These are phyloP conservation scores for Pelagia noctiluca DNA, from an alignment of 30 jellyfish, hydroid and myxozoan species.

Conservation along the genomic window DNA sequence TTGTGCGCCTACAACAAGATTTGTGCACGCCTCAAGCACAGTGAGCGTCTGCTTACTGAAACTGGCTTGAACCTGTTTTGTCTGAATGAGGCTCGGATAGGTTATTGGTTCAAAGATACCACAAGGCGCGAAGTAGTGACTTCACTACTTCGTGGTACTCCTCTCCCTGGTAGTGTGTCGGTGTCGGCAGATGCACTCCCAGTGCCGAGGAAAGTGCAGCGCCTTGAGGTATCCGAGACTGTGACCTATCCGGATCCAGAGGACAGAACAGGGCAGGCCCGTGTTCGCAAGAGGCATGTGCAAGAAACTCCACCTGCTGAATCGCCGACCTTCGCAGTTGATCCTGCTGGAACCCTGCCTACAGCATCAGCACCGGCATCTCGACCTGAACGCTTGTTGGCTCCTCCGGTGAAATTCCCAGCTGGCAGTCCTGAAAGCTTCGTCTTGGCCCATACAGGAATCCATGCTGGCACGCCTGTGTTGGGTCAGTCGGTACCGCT, in stretches of 20 bases:
- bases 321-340: not conserved
- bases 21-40: constrained; percentile 14
- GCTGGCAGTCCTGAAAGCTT: not conserved
- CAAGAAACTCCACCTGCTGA: not conserved
- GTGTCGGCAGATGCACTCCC: constrained; percentile 11
- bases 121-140: constrained; percentile 26
- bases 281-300: not conserved
- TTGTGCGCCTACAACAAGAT: constrained; percentile 17
- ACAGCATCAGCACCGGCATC: not conserved
- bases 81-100: constrained; percentile 12
- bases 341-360: not conserved
- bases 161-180: constrained; percentile 8
- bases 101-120: constrained; percentile 25
- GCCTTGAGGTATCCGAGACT: constrained; percentile 7
- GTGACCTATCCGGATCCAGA: not conserved
- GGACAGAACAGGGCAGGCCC: not conserved
- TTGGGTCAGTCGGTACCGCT: not conserved
- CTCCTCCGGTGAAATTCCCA: not conserved
- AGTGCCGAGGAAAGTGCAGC: constrained; percentile 9
- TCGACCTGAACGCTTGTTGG: not conserved
- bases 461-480: not conserved
- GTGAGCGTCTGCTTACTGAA: not conserved
- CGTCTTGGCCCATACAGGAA: not conserved
- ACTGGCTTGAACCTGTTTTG: constrained; percentile 23
- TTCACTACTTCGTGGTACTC: constrained; percentile 1